phyloP scores from a whole-genome alignment of 2,888 invertebrate species.

The Neoscelio sp. region DNA sequence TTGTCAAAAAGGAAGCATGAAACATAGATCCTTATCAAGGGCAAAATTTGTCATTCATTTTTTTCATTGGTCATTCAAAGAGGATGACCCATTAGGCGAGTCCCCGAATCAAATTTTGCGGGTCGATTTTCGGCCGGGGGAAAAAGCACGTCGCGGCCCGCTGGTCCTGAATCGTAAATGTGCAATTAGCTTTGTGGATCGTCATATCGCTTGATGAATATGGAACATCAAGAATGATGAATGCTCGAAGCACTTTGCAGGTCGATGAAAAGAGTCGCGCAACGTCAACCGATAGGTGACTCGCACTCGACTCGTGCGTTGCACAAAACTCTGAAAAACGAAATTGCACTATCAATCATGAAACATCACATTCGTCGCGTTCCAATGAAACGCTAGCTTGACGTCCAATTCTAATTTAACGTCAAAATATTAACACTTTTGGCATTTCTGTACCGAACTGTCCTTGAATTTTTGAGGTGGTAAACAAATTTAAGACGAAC shows the following conservation, averaged over 20 bases:
- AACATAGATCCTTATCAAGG: too few relatives aligned
- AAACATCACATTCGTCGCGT: too few relatives aligned
- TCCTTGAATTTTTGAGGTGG: too few relatives aligned
- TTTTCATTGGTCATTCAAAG: neutral
- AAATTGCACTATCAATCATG: too few relatives aligned
- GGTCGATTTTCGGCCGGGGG: neutral
- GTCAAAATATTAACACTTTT: too few relatives aligned
- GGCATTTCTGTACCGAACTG: too few relatives aligned
- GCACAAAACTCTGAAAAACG: too few relatives aligned
- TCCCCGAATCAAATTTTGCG: slow-evolving; percentile 1
- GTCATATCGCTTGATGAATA: slow-evolving; percentile 59
- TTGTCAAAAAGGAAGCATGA: too few relatives aligned
- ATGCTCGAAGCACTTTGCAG: slow-evolving; percentile 55
- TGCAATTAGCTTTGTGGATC: slow-evolving; percentile 58
- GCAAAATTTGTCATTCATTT: too few relatives aligned
- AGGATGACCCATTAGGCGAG: neutral
- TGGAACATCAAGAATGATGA: slow-evolving; percentile 60
- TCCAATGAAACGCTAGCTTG: too few relatives aligned
- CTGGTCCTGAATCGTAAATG: slow-evolving; percentile 50
- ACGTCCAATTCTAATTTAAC: too few relatives aligned
- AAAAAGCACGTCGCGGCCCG: slow-evolving; percentile 8
- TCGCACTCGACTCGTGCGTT: slow-evolving; percentile 9
- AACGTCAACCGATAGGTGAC: slow-evolving; percentile 17
- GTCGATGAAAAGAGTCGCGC: slow-evolving; percentile 53
- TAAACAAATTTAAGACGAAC: too few relatives aligned